These are phyloP conservation scores for Nowickia ferox DNA, from an alignment of 2,888 invertebrate species.

Conservation along the genomic window DNA sequence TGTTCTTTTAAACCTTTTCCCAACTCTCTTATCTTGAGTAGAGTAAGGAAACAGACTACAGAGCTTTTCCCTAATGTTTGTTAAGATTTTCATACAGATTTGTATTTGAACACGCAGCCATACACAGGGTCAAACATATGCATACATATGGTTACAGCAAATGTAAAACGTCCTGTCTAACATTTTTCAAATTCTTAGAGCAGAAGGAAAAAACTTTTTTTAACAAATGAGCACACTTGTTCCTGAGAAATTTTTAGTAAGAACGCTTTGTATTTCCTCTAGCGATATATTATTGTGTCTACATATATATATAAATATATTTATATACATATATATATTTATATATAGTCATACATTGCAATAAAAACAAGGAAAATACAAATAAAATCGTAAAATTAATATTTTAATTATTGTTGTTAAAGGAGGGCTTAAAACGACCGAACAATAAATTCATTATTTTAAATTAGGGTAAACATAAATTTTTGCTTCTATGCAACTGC, in stretches of 20 bases:
- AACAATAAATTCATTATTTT: slow-evolving; percentile 57
- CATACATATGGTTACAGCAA: background rate
- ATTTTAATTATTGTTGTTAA: slow-evolving; percentile 64
- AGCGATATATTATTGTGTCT: no score
- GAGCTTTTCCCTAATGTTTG: background rate
- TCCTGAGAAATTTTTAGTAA: no score
- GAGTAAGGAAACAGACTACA: slow-evolving; percentile 19
- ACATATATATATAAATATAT: no score
- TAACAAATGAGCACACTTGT: no score
- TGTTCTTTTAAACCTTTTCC: slow-evolving; percentile 36
- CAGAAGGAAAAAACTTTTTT: no score
- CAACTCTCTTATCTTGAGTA: slow-evolving; percentile 44
- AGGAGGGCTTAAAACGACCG: slow-evolving; percentile 21
- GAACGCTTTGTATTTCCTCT: no score
- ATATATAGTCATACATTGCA: background rate
- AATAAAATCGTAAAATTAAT: slow-evolving; percentile 67
- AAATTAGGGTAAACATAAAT: slow-evolving; percentile 44
- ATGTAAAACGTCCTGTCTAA: no score
- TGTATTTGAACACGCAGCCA: background rate
- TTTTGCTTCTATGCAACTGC: background rate
- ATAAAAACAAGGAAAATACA: slow-evolving; percentile 44
- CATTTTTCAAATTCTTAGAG: no score
- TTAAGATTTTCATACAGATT: background rate
- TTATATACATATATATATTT: no score
- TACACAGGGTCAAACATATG: background rate